phyloP scores from a whole-genome alignment of 2,113 vertebrate genomes.

The Uria aalge region DNA sequence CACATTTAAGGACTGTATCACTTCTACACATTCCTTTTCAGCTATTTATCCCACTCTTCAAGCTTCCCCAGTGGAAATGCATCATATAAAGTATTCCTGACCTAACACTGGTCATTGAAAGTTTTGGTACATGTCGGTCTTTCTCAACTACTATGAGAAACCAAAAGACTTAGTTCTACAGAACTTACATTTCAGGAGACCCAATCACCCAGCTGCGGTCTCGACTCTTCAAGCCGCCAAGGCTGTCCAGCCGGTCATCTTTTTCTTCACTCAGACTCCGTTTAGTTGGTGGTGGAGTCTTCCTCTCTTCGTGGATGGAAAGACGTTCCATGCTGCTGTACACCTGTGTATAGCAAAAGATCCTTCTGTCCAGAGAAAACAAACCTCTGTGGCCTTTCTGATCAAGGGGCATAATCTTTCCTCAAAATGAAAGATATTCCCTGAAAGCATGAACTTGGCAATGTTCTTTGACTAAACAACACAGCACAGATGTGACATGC shows the following conservation, averaged over 20 bases:
- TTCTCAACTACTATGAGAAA: not conserved
- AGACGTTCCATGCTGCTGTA: constrained; percentile 98
- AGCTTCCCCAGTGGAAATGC: not conserved
- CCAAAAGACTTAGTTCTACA: not conserved
- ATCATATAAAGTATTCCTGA: not conserved
- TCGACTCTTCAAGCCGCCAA: constrained; percentile 82
- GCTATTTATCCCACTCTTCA: not conserved
- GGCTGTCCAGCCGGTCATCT: constrained; percentile 83
- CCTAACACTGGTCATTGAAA: not conserved
- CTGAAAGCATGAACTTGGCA: not conserved
- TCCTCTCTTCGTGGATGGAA: constrained; percentile 90
- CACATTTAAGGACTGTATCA: not conserved
- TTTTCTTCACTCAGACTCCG: constrained; percentile 96
- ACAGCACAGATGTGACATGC: not conserved
- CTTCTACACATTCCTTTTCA: not conserved
- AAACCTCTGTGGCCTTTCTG: not conserved
- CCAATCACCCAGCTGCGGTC: constrained; percentile 93
- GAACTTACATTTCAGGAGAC: constrained; percentile 92
- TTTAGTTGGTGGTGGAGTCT: constrained; percentile 87
- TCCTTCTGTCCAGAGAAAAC: not conserved
- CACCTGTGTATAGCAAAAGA: constrained; percentile 73
- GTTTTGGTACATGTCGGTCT: not conserved
- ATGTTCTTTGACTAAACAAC: not conserved
- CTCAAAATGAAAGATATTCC: not conserved
- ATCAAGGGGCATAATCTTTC: not conserved